Conservation (phyloP, 2,113 vertebrate species). For the Ranitomeya imitator region DNA sequence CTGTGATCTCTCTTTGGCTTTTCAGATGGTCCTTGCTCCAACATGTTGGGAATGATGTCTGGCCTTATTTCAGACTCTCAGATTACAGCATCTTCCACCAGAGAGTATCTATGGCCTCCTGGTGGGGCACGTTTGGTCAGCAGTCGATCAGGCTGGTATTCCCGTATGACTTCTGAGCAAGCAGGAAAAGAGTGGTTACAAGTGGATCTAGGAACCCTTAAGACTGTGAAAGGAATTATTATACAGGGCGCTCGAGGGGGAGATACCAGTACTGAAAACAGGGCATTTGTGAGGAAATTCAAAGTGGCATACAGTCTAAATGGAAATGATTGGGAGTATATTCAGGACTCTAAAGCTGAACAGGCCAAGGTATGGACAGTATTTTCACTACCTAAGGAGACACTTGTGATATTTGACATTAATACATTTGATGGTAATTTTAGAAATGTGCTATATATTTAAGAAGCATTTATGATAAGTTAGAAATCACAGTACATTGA, state of each 20-base stretch:
- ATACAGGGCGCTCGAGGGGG: slow-evolving; percentile 93
- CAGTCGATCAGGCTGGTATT: slow-evolving; percentile 95
- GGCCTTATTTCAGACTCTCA: slow-evolving; percentile 90
- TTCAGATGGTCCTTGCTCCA: slow-evolving; percentile 92
- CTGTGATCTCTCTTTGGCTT: slow-evolving; percentile 40
- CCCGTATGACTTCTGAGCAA: slow-evolving; percentile 83
- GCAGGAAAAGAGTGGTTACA: slow-evolving; percentile 95
- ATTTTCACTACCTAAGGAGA: neutral
- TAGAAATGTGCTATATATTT: neutral
- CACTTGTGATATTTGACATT: neutral
- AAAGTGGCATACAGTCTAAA: slow-evolving; percentile 91
- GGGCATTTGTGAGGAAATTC: slow-evolving; percentile 95
- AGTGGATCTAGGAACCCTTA: slow-evolving; percentile 85
- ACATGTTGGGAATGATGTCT: slow-evolving; percentile 93
- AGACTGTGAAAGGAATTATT: slow-evolving; percentile 88
- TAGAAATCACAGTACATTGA: neutral
- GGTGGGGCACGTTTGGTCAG: slow-evolving; percentile 90
- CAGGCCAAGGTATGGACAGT: slow-evolving; percentile 83
- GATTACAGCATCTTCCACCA: slow-evolving; percentile 91
- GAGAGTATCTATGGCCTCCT: slow-evolving; percentile 91
- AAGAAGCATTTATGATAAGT: neutral
- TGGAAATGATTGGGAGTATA: slow-evolving; percentile 89
- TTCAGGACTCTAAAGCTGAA: slow-evolving; percentile 86
- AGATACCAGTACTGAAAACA: slow-evolving; percentile 84
- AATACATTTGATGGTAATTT: neutral